A percentile compares a stretch with the other conserved stretches of the same genome.
phyloP scores from a whole-genome alignment of 37 sponge, comb jelly and placozoan species.

The Axinella damicornis region DNA sequence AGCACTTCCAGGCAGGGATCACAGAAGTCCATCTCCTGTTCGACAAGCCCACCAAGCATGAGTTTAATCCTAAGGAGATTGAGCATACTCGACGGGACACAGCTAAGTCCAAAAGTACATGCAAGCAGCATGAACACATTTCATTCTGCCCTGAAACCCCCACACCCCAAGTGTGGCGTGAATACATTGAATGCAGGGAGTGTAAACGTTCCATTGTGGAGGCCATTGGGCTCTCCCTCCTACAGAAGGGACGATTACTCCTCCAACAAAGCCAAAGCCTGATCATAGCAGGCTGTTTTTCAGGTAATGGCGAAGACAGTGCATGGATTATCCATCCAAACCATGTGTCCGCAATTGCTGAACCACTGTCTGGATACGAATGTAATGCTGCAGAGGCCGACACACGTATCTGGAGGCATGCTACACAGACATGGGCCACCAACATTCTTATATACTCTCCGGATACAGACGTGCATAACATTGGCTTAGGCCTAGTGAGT shows the following conservation, averaged over 20 bases:
- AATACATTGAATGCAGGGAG: slow-evolving; percentile 2
- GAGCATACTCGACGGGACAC: slow-evolving; percentile 4
- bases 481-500: background rate
- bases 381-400: slow-evolving; percentile 23
- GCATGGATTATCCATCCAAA: too few species aligned
- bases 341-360: too few species aligned
- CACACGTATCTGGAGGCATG: slow-evolving; percentile 32
- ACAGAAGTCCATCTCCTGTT: slow-evolving; percentile 31
- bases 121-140: background rate
- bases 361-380: background rate
- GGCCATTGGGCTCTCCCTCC: slow-evolving; percentile 1
- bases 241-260: background rate
- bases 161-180: slow-evolving; percentile 6
- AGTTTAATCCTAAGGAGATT: slow-evolving; percentile 10
- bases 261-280: background rate
- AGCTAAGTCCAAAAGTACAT: background rate
- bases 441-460: slow-evolving; percentile 26
- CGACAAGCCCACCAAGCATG: background rate
- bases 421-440: background rate
- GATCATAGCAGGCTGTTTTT: slow-evolving; percentile 7
- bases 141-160: background rate
- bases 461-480: slow-evolving; percentile 39
- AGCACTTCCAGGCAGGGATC: background rate
- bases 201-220: slow-evolving; percentile 11
- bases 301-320: background rate